Evolutionary conservation across 2,888 invertebrate species (phyloP).

Genomic region (Abrostola tripartita): DNA sequence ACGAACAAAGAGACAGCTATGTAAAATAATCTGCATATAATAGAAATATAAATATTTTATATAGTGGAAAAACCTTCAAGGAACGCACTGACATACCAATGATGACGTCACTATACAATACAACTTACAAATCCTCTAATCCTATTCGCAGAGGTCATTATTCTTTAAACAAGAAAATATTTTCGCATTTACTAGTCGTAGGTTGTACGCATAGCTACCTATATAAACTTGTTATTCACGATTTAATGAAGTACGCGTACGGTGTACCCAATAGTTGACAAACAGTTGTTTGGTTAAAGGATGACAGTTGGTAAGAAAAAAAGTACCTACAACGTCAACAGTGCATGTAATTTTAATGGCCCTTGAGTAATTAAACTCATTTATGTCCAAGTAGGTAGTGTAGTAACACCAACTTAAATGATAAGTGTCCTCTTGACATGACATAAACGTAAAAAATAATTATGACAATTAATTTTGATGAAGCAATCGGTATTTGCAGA

Average conservation of each 20-base stretch:
- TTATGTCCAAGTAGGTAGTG: not conserved
- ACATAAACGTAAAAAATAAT: not conserved
- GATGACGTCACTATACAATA: constrained; percentile 24
- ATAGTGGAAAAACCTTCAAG: constrained; percentile 30
- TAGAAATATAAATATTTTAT: constrained; percentile 49
- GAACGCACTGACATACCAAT: constrained; percentile 20
- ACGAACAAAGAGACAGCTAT: constrained; percentile 47
- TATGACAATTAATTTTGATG: not conserved
- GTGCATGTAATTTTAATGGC: constrained; percentile 10
- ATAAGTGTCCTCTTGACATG: not conserved
- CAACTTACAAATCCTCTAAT: constrained; percentile 42
- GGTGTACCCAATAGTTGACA: constrained; percentile 38
- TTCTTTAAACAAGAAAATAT: constrained; percentile 53
- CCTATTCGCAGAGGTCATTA: constrained; percentile 56
- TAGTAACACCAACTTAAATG: not conserved
- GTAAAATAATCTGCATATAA: constrained; percentile 45
- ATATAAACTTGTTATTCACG: constrained; percentile 45
- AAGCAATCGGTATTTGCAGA: not conserved
- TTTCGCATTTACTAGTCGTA: constrained; percentile 27
- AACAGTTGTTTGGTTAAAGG: constrained; percentile 28
- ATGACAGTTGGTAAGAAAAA: constrained; percentile 20
- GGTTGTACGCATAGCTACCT: constrained; percentile 29
- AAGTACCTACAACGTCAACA: constrained; percentile 5
- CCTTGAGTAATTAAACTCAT: constrained; percentile 6
- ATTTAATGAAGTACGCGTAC: constrained; percentile 45